Evolutionary conservation across 2,113 vertebrate genomes (phyloP).

Genomic region (Lanius collurio): DNA sequence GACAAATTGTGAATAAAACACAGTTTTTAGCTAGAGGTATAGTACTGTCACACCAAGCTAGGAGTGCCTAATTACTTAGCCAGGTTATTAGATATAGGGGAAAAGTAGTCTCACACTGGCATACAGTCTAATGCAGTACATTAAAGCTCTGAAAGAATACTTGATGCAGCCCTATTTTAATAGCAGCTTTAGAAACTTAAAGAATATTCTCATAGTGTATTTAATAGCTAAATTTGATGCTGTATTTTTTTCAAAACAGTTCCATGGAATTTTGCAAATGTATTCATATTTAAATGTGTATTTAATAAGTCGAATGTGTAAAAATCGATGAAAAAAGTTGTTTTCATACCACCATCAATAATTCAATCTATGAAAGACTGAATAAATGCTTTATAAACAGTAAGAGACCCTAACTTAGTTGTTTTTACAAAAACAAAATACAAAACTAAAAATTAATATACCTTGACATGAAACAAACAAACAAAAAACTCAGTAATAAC

Average conservation of each 20-base stretch:
- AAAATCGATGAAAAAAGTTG: not conserved
- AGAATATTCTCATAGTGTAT: not conserved
- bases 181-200: not conserved
- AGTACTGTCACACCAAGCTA: slow-evolving; percentile 1
- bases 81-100: not conserved
- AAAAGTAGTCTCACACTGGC: not conserved
- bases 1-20: not conserved
- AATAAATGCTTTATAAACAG: not conserved
- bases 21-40: not conserved
- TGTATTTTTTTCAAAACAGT: not conserved
- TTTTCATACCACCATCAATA: not conserved
- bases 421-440: not conserved
- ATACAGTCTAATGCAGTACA: not conserved
- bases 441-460: slow-evolving; percentile 23
- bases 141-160: slow-evolving; percentile 13
- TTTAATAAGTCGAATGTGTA: not conserved
- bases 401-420: not conserved
- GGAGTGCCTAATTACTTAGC: slow-evolving; percentile 6
- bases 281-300: not conserved
- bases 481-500: not conserved
- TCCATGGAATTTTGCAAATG: not conserved
- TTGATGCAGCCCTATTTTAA: not conserved
- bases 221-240: not conserved
- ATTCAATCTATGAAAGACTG: not conserved
- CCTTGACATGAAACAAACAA: not conserved